Evolutionary conservation across 1,140 invertebrate species (phyloP).

Genomic region (Temnothorax longispinosus): DNA sequence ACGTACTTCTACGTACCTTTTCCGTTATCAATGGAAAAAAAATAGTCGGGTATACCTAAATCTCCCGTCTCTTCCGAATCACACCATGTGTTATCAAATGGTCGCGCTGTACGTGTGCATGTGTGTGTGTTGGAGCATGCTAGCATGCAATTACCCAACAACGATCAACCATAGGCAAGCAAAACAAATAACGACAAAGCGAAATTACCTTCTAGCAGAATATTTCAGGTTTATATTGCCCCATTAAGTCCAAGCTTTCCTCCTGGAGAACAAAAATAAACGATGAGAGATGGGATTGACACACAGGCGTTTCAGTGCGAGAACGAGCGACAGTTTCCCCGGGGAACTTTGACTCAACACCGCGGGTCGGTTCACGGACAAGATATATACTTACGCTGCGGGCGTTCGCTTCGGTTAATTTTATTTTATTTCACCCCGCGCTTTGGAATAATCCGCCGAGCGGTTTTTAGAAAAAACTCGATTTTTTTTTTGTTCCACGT

Average conservation of each 20-base stretch:
- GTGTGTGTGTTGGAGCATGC: constrained; percentile 23
- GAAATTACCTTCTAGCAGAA: constrained; percentile 92
- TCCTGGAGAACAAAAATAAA: constrained; percentile 89
- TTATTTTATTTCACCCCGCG: background rate
- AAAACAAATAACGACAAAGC: constrained; percentile 83
- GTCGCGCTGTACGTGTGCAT: background rate
- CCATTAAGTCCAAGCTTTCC: constrained; percentile 93
- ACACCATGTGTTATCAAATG: background rate
- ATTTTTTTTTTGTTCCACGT: background rate
- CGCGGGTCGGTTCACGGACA: background rate
- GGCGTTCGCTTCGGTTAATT: background rate
- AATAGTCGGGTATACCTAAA: background rate
- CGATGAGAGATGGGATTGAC: constrained; percentile 75
- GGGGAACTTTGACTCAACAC: background rate
- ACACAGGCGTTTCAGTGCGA: constrained; percentile 66
- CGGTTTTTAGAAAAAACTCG: background rate
- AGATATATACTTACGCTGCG: background rate
- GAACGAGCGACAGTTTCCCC: constrained; percentile 44
- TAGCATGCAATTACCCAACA: constrained; percentile 73
- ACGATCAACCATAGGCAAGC: constrained; percentile 70
- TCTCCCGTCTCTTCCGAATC: background rate
- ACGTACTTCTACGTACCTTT: background rate
- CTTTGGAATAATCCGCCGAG: background rate
- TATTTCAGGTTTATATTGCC: constrained; percentile 94
- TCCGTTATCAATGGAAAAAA: background rate